Base-by-base conservation (phyloP, 1,140 invertebrate species). In the Cydia amplana region DNA sequence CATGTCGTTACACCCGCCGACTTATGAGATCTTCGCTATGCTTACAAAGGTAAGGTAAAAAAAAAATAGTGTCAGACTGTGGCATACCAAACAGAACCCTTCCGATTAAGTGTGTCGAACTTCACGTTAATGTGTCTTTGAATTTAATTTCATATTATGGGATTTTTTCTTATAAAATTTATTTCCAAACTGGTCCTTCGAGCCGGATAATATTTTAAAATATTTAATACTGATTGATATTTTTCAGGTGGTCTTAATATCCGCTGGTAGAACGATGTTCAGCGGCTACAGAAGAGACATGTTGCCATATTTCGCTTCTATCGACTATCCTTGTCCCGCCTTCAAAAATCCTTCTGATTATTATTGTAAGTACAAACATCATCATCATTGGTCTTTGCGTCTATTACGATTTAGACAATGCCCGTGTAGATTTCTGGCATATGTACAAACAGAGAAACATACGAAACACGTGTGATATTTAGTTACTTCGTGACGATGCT, bases 341-440 rank as follows among this genome's bases (percentile, higher is more conserved):
- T 99, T 97, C 86, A 99, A 99, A 91, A 99, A 99, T 90, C 98
- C 98, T 65, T 98, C 97, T 1, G 98, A 99, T 93, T 99, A 99
- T 89, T 99, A 99, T 87, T 94, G 98, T 98, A 93, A 95, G 96
- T 95, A 32, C 32, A 32, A 32, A 32, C 49, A 51, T 6, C 5
- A n/a, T 75, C 2, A 23, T 75, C 32, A 73, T 23, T 73, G 36
- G 76, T 20, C 7, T 28, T 28, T 28, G 28, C 28, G 28, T 28
- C 28, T 28, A 28, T 28, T 28, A 28, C 28, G 28, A 28, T 28
- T 28, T 28, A 28, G 4, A 28, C 28, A 2, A 28, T 28, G 28
- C 28, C 28, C 28, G 2, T 28, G 28, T 28, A 64, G 5, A 20
- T 25, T 75, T 18, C 12, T 72, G 10, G 46, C 10, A n/a, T n/a